Evolutionary conservation across 2,797 vertebrate genomes (phyloP).

Genomic region (Odontamblyopus lacepedii): DNA sequence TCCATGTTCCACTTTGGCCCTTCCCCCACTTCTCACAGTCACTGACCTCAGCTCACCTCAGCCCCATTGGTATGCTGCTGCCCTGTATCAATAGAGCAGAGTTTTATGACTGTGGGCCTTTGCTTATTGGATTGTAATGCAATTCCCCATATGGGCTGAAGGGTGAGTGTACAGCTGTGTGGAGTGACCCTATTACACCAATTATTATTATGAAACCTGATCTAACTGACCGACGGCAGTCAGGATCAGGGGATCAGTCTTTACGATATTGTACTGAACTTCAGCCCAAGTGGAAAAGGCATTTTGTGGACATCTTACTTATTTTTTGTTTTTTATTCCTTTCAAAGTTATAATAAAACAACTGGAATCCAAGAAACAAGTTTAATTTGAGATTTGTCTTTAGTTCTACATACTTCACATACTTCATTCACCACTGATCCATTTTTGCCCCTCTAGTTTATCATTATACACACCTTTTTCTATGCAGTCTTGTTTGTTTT

Average conservation of each 20-base stretch:
- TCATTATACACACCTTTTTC: neutral
- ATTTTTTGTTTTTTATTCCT: neutral
- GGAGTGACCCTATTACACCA: constrained; percentile 37
- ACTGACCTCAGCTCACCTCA: constrained; percentile 46
- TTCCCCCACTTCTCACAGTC: constrained; percentile 28
- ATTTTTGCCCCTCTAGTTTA: neutral
- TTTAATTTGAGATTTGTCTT: too few species aligned
- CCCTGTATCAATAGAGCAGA: constrained; percentile 40
- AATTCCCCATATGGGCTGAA: constrained; percentile 25
- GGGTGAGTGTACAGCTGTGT: constrained; percentile 31
- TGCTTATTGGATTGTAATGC: constrained; percentile 49
- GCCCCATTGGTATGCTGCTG: constrained; percentile 44
- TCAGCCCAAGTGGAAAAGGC: neutral
- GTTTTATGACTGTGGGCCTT: constrained; percentile 40
- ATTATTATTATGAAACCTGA: constrained; percentile 40
- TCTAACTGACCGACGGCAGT: constrained; percentile 26
- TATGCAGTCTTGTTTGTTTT: neutral
- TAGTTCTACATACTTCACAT: neutral
- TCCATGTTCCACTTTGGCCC: constrained; percentile 10
- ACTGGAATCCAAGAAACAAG: neutral
- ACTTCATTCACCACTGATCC: neutral
- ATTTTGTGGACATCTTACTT: neutral
- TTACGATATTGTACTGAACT: constrained; percentile 1
- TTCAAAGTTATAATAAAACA: neutral
- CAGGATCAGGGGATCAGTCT: constrained; percentile 20